Base-by-base conservation (phyloP, 2,113 vertebrate genomes). In the Dascyllus trimaculatus region DNA sequence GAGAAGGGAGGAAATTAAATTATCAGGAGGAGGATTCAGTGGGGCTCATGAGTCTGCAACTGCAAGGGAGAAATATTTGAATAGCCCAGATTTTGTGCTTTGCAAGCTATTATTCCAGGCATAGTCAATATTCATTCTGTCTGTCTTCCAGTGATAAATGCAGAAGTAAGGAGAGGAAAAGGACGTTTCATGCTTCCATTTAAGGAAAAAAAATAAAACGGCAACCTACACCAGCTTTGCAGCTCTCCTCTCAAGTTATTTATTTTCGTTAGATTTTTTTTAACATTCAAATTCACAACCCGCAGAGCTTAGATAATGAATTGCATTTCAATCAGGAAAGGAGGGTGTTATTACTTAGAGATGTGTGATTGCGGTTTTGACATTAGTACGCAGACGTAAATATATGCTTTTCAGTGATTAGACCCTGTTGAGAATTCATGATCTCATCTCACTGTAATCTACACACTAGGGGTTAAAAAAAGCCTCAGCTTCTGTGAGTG, bases 41-140 rank as follows among this genome's bases (percentile, higher is more conserved):
- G 54, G 35, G 63, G 80, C 85, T 85, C 88, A 71, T 80, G 80
- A 88, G 58, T 87, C 82, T 78, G 75, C 78, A 73, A 87, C 85
- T 87, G 82, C 68, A 65, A 75, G 51, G 65, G 78, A 82, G 82
- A 73, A 35, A 53, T 84, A 72, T 87, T 83, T 84, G 79, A 88
- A 85, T 74, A 72, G 73, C 49, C 67, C 79, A 11, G 85, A 85
- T 84, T 82, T 89, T 86, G 78, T 88, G 85, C 83, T 83, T 81
- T 63, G 63, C 73, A 77, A 86, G 85, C 71, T 70, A 48, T 87
- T 90, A 85, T 90, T 90, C 60, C 71, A 75, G 65, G 64, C 60
- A 57, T 6, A 77, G 83, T 85, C 81, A 76, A 82, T 85, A 81
- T 81, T 85, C 77, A 81, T 75, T 85, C 69, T 62, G 75, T 66